Evolutionary conservation across 2,888 invertebrate genomes (phyloP).

Genomic region (Willowsia nigromaculata): DNA sequence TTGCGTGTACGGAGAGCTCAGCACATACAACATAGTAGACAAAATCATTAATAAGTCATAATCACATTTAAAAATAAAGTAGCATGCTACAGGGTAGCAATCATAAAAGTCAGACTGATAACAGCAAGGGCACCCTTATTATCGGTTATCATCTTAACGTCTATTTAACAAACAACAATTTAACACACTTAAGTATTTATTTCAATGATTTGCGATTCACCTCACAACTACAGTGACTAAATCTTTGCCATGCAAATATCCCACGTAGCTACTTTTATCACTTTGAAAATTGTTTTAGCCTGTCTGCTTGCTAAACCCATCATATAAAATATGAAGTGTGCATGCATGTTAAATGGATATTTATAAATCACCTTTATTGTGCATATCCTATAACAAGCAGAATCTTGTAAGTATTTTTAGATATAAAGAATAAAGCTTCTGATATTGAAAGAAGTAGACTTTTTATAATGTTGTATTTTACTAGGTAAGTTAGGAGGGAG

Average conservation of each 20-base stretch:
- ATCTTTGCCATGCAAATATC: background rate
- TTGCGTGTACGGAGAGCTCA: no score
- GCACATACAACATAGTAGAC: background rate
- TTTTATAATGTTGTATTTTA: background rate
- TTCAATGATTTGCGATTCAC: background rate
- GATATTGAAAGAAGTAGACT: background rate
- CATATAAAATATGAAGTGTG: no score
- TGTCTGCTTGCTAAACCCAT: background rate
- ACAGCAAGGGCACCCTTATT: constrained; percentile 53
- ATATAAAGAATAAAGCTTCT: background rate
- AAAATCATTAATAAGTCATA: no score
- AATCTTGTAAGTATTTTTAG: background rate
- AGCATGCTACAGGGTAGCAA: background rate
- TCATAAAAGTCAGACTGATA: background rate
- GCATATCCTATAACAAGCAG: background rate
- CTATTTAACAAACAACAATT: background rate
- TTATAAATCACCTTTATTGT: no score
- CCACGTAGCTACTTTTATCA: background rate
- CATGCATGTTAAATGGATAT: no score
- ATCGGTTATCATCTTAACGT: constrained; percentile 28
- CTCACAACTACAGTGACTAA: no score
- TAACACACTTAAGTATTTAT: background rate
- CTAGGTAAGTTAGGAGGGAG: background rate
- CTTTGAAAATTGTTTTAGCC: background rate
- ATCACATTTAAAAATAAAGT: background rate